These are phyloP conservation scores for Lasioglossum albipes DNA, from an alignment of 1,140 invertebrate species.

Conservation along the genomic window DNA sequence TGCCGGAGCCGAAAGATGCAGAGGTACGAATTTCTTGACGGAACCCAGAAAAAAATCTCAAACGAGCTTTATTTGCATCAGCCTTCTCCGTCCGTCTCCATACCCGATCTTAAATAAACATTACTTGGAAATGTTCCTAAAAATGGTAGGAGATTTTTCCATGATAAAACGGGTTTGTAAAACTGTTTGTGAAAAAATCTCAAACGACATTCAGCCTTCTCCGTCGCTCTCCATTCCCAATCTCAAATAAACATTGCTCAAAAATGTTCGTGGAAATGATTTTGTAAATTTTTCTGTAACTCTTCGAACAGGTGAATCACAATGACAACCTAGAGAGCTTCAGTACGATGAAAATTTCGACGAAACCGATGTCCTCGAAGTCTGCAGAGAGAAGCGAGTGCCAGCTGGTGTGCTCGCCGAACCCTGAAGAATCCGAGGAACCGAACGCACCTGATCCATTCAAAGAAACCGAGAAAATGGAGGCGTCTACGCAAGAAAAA, in stretches of 20 bases:
- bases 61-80: neutral
- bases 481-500: conserved; percentile 59
- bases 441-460: neutral
- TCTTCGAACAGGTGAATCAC: conserved; percentile 63
- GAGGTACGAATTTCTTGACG: conserved; percentile 55
- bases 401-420: conserved; percentile 65
- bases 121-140: too few relatives aligned
- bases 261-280: too few relatives aligned
- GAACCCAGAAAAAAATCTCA: neutral
- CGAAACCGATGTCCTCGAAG: conserved; percentile 71
- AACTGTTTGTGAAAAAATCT: neutral
- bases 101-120: too few relatives aligned
- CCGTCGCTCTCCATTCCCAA: too few relatives aligned
- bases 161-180: too few relatives aligned
- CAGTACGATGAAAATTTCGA: conserved; percentile 77
- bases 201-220: neutral
- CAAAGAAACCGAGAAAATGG: conserved; percentile 49
- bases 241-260: too few relatives aligned
- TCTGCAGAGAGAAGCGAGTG: conserved; percentile 69
- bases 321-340: conserved; percentile 72
- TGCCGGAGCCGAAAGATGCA: conserved; percentile 68
- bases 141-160: too few relatives aligned
- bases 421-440: conserved; percentile 48
- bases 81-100: too few relatives aligned
- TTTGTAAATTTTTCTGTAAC: neutral